phyloP scores from a whole-genome alignment of 2,113 vertebrate species.

The Xenopus borealis region DNA sequence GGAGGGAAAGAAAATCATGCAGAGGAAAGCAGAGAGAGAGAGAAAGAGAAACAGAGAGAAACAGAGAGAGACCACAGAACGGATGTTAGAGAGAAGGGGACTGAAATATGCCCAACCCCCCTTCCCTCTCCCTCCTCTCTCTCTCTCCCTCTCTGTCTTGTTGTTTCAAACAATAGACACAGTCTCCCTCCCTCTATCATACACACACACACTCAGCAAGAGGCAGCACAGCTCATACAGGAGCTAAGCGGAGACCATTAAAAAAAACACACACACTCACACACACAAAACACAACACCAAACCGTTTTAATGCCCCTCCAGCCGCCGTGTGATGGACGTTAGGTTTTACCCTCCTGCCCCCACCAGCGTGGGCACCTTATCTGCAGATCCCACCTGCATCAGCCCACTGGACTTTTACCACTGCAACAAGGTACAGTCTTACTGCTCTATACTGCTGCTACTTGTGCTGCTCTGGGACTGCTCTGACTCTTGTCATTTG shows the following conservation, averaged over 20 bases:
- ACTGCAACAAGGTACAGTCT: slow-evolving; percentile 89
- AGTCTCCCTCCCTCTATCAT: slow-evolving; percentile 39
- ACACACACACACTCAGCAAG: slow-evolving; percentile 40
- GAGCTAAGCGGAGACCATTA: slow-evolving; percentile 26
- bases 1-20: neutral
- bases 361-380: slow-evolving; percentile 88
- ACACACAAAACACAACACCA: neutral
- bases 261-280: slow-evolving; percentile 7
- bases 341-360: slow-evolving; percentile 92
- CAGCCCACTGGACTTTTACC: slow-evolving; percentile 91
- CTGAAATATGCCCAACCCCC: slow-evolving; percentile 63
- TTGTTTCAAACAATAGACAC: slow-evolving; percentile 51
- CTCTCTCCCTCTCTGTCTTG: slow-evolving; percentile 39
- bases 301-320: slow-evolving; percentile 58
- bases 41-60: slow-evolving; percentile 45
- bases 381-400: slow-evolving; percentile 85
- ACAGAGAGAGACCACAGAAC: slow-evolving; percentile 56
- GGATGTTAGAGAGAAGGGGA: slow-evolving; percentile 67
- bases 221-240: slow-evolving; percentile 31
- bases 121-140: slow-evolving; percentile 13
- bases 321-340: slow-evolving; percentile 81
- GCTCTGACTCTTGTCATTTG: slow-evolving; percentile 11
- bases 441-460: slow-evolving; percentile 5
- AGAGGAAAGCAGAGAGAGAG: neutral
- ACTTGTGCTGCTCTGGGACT: neutral